A percentile compares a stretch with the other conserved stretches of the same genome.
Conservation (phyloP, 2,888 invertebrate genomes). For the Cryptosula pallasiana region DNA sequence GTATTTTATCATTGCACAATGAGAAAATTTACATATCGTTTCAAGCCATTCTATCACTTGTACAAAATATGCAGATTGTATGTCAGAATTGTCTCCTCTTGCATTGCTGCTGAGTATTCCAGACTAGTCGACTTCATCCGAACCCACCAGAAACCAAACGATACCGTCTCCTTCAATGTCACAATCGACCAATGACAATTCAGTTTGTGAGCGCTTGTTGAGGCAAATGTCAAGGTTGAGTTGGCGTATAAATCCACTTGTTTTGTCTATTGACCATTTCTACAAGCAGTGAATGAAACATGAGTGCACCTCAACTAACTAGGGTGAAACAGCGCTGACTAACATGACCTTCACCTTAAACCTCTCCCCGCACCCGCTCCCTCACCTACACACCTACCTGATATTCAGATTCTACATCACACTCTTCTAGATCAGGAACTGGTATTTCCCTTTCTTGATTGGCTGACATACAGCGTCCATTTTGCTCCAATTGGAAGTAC, state of each 20-base stretch:
- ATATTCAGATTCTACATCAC: background rate
- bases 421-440: background rate
- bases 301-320: no score
- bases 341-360: no score
- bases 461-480: background rate
- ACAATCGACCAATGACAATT: background rate
- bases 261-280: constrained; percentile 7
- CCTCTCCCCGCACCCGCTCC: no score
- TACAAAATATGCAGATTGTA: no score
- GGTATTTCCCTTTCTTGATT: background rate
- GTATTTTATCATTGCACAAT: no score
- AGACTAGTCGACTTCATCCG: background rate
- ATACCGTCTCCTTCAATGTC: background rate
- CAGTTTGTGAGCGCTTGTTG: background rate
- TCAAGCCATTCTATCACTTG: no score
- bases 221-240: background rate
- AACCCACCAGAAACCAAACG: background rate
- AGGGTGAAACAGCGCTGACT: no score
- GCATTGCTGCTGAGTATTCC: no score
- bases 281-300: no score
- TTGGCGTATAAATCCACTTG: background rate
- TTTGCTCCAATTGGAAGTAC: background rate
- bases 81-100: no score
- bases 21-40: no score
- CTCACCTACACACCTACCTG: no score